These are phyloP conservation scores for Dryobota labecula DNA, from an alignment of 2,888 invertebrate species.

Conservation along the genomic window DNA sequence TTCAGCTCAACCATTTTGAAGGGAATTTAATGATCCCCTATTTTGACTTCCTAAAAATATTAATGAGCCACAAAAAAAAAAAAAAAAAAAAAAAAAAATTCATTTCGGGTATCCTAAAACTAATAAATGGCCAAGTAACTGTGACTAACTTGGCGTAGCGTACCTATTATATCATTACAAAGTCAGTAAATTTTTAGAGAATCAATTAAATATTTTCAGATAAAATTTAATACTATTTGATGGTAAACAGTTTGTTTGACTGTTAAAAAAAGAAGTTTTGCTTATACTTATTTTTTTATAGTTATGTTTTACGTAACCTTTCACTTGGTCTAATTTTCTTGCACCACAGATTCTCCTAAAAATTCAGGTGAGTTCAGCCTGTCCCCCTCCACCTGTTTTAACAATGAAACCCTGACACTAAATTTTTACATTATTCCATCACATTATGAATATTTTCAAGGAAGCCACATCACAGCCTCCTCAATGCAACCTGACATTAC, in stretches of 20 bases:
- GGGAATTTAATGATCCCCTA: no score
- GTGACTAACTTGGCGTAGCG: background rate
- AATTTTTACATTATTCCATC: no score
- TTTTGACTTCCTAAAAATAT: no score
- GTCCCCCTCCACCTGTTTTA: no score
- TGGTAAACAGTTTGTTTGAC: background rate
- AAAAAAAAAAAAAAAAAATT: no score
- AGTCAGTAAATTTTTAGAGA: background rate
- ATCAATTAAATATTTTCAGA: background rate
- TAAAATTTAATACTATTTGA: background rate
- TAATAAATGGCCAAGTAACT: background rate
- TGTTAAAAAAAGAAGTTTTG: background rate
- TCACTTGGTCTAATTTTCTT: background rate
- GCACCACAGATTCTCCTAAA: background rate
- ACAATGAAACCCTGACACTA: no score
- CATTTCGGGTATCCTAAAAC: no score
- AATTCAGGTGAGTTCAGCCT: background rate
- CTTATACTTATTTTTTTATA: background rate
- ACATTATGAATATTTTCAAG: conserved; percentile 11
- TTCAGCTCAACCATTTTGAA: no score
- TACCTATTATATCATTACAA: background rate
- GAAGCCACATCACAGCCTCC: conserved; percentile 5
- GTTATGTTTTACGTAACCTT: background rate
- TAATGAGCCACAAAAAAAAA: no score
- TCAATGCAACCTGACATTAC: conserved; percentile 34